These are phyloP conservation scores for Zaprionus taronus DNA, from an alignment of 1,140 invertebrate species.

Conservation along the genomic window DNA sequence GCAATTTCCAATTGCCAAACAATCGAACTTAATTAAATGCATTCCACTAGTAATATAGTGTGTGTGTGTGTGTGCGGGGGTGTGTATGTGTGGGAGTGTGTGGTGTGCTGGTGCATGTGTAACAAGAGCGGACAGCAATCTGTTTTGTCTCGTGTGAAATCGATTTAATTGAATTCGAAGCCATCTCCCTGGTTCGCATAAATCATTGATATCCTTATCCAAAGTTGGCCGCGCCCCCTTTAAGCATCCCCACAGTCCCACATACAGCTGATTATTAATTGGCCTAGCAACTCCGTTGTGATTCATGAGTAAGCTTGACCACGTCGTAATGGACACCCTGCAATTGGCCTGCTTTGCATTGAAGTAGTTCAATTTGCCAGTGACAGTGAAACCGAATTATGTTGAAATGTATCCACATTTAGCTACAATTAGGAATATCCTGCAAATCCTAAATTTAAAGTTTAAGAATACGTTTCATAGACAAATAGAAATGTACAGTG, in stretches of 20 bases:
- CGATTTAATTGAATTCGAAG: constrained; percentile 45
- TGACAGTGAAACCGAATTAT: too few relatives aligned
- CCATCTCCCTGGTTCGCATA: neutral
- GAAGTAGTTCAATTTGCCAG: too few relatives aligned
- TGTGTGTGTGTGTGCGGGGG: constrained; percentile 23
- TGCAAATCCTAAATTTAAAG: too few relatives aligned
- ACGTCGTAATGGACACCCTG: neutral
- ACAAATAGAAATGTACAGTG: too few relatives aligned
- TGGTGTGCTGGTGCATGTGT: constrained; percentile 28
- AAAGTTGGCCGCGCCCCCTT: neutral
- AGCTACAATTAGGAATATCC: too few relatives aligned
- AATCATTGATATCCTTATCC: neutral
- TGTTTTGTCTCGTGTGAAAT: constrained; percentile 37
- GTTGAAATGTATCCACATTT: too few relatives aligned
- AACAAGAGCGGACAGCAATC: constrained; percentile 54
- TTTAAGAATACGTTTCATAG: too few relatives aligned
- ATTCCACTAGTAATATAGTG: constrained; percentile 52
- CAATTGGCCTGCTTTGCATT: neutral
- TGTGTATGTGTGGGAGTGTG: constrained; percentile 7
- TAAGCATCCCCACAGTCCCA: neutral
- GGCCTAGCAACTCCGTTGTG: neutral
- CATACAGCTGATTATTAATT: neutral
- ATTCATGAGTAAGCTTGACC: neutral
- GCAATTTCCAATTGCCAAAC: constrained; percentile 63
- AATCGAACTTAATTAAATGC: constrained; percentile 75